phyloP scores from a whole-genome alignment of 2,797 vertebrate genomes.

The Lithobates pipiens region DNA sequence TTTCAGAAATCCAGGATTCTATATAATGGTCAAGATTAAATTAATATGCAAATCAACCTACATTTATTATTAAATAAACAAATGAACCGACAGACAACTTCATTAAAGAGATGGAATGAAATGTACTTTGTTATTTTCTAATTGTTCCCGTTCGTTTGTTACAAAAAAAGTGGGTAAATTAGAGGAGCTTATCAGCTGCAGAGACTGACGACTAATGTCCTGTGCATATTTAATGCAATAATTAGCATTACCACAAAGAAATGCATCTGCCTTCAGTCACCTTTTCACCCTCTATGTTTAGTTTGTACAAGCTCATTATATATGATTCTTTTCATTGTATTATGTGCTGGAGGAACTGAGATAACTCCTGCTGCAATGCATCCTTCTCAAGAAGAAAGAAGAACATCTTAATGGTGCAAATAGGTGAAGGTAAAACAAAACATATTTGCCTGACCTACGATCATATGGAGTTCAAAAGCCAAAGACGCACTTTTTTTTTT shows the following conservation, averaged over 20 bases:
- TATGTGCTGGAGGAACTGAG: not conserved
- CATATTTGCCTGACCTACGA: too few species aligned
- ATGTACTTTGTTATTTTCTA: slow-evolving; percentile 31
- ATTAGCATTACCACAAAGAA: slow-evolving; percentile 3
- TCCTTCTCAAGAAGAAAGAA: not conserved
- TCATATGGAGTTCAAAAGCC: too few species aligned
- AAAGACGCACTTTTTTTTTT: too few species aligned
- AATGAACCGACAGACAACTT: slow-evolving; percentile 26
- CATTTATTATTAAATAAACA: slow-evolving; percentile 40
- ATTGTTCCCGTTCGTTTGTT: slow-evolving; percentile 1
- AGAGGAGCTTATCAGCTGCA: not conserved
- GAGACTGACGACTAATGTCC: not conserved
- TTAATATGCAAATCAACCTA: slow-evolving; percentile 35
- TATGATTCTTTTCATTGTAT: not conserved
- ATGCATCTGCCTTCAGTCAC: not conserved
- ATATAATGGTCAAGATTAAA: not conserved
- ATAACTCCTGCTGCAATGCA: not conserved
- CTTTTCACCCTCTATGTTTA: not conserved
- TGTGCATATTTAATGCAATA: not conserved
- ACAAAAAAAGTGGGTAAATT: not conserved
- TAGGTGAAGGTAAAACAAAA: too few species aligned
- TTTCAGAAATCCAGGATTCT: not conserved
- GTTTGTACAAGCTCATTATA: not conserved
- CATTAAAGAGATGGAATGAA: not conserved
- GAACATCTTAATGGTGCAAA: too few species aligned